Conservation (phyloP, 2,797 vertebrate genomes). For the Pelodytes ibericus region DNA sequence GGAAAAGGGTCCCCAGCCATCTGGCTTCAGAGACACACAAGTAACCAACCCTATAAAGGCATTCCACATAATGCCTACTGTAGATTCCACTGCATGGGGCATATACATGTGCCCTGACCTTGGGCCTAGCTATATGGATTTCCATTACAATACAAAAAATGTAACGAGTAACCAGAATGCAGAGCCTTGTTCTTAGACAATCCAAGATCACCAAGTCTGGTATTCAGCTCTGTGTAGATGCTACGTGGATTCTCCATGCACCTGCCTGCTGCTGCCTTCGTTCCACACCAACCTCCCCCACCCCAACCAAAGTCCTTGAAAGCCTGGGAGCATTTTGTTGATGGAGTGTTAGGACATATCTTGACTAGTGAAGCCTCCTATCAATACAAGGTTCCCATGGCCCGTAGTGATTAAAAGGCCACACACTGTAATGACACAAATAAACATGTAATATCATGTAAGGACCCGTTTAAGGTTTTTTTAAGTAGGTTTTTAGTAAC, state of each 20-base stretch:
- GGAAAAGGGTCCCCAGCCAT: slow-evolving; percentile 8
- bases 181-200: slow-evolving; percentile 3
- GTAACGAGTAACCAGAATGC: neutral
- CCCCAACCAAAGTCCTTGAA: neutral
- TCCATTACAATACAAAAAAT: slow-evolving; percentile 26
- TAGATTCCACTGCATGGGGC: slow-evolving; percentile 29
- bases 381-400: slow-evolving; percentile 16
- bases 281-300: neutral
- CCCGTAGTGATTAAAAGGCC: neutral
- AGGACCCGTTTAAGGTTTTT: neutral
- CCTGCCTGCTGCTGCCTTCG: slow-evolving; percentile 19
- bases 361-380: neutral
- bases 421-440: neutral
- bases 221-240: slow-evolving; percentile 6
- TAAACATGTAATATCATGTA: neutral
- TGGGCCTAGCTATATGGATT: slow-evolving; percentile 17
- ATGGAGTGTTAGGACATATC: neutral
- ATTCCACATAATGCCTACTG: slow-evolving; percentile 15
- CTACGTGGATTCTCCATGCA: neutral
- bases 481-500: too few relatives aligned
- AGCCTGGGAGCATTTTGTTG: neutral
- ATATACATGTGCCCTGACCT: slow-evolving; percentile 22
- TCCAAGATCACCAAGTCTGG: neutral
- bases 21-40: slow-evolving; percentile 18
- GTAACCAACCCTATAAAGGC: slow-evolving; percentile 8